Conservation (phyloP, 64 coral and sea anemone genomes). For the Astreopora myriophthalma region DNA sequence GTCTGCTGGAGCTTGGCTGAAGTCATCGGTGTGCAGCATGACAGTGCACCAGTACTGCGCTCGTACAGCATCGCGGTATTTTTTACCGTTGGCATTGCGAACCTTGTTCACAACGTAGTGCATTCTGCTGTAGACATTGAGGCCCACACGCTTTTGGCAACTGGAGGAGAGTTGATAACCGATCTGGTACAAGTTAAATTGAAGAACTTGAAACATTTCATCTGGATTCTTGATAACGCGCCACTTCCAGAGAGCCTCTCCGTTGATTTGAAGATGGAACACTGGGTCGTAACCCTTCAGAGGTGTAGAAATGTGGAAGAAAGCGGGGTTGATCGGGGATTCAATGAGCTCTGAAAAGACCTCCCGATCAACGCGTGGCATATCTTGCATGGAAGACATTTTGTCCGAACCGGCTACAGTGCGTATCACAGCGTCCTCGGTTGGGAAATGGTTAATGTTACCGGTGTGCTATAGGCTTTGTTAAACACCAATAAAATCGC, state of each 20-base stretch:
- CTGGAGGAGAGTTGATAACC: background rate
- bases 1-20: background rate
- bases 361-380: conserved; percentile 57
- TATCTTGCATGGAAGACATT: conserved; percentile 27
- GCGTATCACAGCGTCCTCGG: too few species aligned
- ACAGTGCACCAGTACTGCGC: too few species aligned
- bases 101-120: background rate
- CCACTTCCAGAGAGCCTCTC: conserved; percentile 27
- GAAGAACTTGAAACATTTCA: background rate
- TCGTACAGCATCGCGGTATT: too few species aligned
- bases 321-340: conserved; percentile 45
- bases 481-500: too few species aligned
- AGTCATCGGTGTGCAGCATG: too few species aligned
- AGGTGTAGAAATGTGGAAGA: conserved; percentile 15
- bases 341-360: conserved; percentile 64
- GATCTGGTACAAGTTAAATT: background rate
- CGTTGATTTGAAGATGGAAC: conserved; percentile 46
- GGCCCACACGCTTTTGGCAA: background rate
- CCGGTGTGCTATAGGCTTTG: too few species aligned
- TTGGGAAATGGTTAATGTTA: too few species aligned
- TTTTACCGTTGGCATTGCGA: too few species aligned
- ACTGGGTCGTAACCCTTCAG: background rate
- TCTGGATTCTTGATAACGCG: background rate
- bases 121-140: background rate
- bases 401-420: too few species aligned